phyloP scores from a whole-genome alignment of 1,140 invertebrate genomes.

The Mercenaria mercenaria region DNA sequence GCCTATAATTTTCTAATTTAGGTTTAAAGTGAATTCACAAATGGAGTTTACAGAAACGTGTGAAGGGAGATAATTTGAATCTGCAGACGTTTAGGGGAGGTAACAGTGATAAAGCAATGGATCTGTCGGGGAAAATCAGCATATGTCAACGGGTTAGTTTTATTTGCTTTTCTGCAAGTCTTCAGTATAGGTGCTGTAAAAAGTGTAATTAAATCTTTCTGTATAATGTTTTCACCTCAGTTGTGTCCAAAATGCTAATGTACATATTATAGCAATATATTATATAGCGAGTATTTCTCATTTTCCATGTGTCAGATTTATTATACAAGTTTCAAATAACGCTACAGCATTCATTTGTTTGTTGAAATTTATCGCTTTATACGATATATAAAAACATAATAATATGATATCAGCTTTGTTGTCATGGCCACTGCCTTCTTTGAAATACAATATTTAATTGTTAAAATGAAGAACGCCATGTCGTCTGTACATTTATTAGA shows the following conservation, averaged over 20 bases:
- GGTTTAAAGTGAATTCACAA: too few species aligned
- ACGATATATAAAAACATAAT: not conserved
- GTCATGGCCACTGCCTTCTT: not conserved
- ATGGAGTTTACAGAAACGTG: too few species aligned
- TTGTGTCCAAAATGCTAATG: not conserved
- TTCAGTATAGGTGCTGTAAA: too few species aligned
- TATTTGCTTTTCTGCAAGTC: too few species aligned
- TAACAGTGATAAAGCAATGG: not conserved
- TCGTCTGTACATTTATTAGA: not conserved
- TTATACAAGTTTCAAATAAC: not conserved
- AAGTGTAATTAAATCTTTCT: too few species aligned
- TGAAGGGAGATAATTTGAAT: not conserved
- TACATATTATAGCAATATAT: not conserved
- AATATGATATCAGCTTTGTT: not conserved
- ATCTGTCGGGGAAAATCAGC: conserved; percentile 30
- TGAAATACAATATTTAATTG: not conserved
- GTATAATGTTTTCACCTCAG: too few species aligned
- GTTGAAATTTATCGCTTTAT: not conserved
- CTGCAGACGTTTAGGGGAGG: not conserved
- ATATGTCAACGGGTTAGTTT: conserved; percentile 49
- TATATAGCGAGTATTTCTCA: not conserved
- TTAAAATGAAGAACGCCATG: not conserved
- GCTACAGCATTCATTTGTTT: not conserved
- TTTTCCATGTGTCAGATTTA: not conserved
- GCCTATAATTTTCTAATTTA: too few species aligned